Evolutionary conservation across 2,113 vertebrate species (phyloP).

Genomic region (Salvelinus sp.): DNA sequence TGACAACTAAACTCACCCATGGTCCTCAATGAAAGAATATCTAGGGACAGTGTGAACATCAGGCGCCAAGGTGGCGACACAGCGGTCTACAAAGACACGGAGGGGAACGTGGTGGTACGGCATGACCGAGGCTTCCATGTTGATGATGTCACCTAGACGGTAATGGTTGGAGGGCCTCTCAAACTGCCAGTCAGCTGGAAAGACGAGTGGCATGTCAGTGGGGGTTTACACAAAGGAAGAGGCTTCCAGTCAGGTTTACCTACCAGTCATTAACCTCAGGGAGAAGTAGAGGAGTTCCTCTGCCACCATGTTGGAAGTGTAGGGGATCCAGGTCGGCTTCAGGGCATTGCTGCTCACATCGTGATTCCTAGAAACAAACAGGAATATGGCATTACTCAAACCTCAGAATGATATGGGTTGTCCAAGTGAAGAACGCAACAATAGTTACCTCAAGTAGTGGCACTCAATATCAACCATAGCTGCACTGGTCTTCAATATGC

Average conservation of each 20-base stretch:
- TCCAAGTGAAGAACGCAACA: slow-evolving; percentile 47
- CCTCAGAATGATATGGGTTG: neutral
- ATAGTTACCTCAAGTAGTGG: slow-evolving; percentile 53
- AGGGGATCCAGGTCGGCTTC: slow-evolving; percentile 64
- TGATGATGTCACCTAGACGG: slow-evolving; percentile 61
- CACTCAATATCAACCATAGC: too few relatives aligned
- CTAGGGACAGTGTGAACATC: slow-evolving; percentile 48
- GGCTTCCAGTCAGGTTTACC: slow-evolving; percentile 14
- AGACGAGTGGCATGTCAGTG: neutral
- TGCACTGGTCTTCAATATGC: too few relatives aligned
- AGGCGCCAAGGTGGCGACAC: slow-evolving; percentile 56
- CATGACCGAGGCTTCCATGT: slow-evolving; percentile 59
- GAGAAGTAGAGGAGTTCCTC: slow-evolving; percentile 67
- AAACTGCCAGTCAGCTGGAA: slow-evolving; percentile 62
- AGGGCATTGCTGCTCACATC: too few relatives aligned
- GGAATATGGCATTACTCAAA: neutral
- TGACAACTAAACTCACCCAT: slow-evolving; percentile 43
- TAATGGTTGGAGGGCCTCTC: slow-evolving; percentile 59
- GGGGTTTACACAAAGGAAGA: neutral
- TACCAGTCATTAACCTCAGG: slow-evolving; percentile 67
- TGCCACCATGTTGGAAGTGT: slow-evolving; percentile 47
- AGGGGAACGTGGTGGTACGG: slow-evolving; percentile 61
- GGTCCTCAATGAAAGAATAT: slow-evolving; percentile 66
- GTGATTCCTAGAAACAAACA: neutral
- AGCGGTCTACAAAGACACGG: slow-evolving; percentile 65